Base-by-base conservation (phyloP, 2,888 invertebrate species). In the Archaeoteleia sp. region DNA sequence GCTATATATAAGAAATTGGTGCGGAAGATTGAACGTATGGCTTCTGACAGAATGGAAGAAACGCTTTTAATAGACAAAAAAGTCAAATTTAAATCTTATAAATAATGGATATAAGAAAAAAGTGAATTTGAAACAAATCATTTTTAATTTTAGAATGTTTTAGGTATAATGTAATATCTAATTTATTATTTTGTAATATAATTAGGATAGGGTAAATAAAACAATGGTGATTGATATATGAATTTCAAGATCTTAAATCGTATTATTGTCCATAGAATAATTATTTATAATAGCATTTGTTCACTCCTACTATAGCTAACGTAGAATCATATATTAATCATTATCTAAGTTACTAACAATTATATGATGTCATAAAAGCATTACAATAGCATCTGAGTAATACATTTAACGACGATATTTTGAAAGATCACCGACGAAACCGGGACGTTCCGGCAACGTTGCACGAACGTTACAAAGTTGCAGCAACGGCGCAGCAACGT, bases 241-340 rank as follows among this genome's bases (percentile, higher is more conserved):
- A 78, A 81, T 79, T 82, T 78, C 73, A 78, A 79, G 75, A 77
- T 70, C 82, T 82, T 83, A 83, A 82, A 75, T 76, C 77, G 78
- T 81, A 83, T 84, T 83, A 84, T 84, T 84, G 84, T 84, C 84
- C 79, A 81, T 82, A 82, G 77, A 83, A 78, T 80, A 78, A 79
- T 72, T 73, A 78, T 72, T 73, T 78, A 78, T 76, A 77, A 77
- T 79, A 75, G 73, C 74, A 76, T 78, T 75, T 71, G 66, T 79
- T 75, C 75, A 71, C 20, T 55, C 57, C 65, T 63, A 71, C 32
- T 55, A 42, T 49, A 30, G 42, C 68, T 55, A 53, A 67, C 55
- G 51, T 67, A 69, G 54, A 67, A 62, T 73, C 67, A 69, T 73
- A 77, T 80, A 79, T 81, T 76, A 77, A 71, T 77, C 70, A 55